Conservation (phyloP, 1,140 invertebrate genomes). For the Drosophila mayri region DNA sequence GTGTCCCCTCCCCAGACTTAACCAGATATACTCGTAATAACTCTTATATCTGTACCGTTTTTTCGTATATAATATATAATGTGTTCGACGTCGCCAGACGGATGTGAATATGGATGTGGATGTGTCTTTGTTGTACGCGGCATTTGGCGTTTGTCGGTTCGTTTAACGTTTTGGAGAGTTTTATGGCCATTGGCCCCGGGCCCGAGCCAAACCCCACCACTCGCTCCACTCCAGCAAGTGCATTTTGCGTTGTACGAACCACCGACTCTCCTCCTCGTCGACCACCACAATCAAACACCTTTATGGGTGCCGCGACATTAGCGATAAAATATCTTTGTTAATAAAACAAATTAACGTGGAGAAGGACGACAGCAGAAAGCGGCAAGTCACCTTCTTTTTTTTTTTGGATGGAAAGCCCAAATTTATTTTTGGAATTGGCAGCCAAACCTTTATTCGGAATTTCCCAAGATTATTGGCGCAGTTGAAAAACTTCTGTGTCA, state of each 20-base stretch:
- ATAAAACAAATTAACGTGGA: constrained; percentile 73
- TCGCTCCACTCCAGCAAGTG: constrained; percentile 52
- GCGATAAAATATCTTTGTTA: constrained; percentile 80
- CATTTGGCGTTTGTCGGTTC: constrained; percentile 62
- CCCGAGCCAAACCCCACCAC: constrained; percentile 21
- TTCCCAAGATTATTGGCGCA: background rate
- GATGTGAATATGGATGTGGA: constrained; percentile 60
- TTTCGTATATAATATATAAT: constrained; percentile 14
- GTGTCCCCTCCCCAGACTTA: constrained; percentile 27
- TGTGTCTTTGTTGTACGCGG: constrained; percentile 62
- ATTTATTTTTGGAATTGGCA: constrained; percentile 47
- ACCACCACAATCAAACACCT: constrained; percentile 45
- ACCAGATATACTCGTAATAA: constrained; percentile 27
- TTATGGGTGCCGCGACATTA: constrained; percentile 70
- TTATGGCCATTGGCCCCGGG: constrained; percentile 60
- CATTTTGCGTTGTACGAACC: constrained; percentile 62
- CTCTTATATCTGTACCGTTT: constrained; percentile 22
- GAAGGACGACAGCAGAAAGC: constrained; percentile 23
- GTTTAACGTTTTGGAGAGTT: constrained; percentile 74
- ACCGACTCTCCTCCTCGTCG: constrained; percentile 6
- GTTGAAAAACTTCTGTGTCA: too few relatives aligned
- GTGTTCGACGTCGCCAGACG: constrained; percentile 45
- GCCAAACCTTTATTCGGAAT: background rate
- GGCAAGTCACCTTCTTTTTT: constrained; percentile 13
- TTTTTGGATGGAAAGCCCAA: constrained; percentile 29